Conservation (phyloP, 1,140 invertebrate species). For the Cydia splendana region DNA sequence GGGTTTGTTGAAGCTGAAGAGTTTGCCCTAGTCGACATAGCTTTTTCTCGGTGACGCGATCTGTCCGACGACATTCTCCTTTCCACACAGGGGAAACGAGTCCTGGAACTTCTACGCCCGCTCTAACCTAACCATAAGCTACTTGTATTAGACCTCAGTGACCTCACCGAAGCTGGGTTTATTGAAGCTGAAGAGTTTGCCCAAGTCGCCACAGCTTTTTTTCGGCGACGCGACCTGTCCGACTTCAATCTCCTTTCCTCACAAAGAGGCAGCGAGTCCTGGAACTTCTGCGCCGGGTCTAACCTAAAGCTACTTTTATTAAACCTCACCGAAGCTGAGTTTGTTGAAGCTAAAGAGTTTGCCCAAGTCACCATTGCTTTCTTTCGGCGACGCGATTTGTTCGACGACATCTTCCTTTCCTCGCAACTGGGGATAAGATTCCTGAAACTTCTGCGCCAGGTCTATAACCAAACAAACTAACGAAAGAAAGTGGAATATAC, state of each 20-base stretch:
- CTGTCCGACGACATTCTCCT: too few relatives aligned
- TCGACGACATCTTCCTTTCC: constrained; percentile 40
- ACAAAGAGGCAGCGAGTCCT: constrained; percentile 37
- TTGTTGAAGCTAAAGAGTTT: not conserved
- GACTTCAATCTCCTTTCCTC: constrained; percentile 38
- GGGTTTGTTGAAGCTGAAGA: constrained; percentile 52
- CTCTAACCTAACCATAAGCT: too few relatives aligned
- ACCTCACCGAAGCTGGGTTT: constrained; percentile 42
- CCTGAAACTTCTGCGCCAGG: not conserved
- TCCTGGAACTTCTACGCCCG: too few relatives aligned
- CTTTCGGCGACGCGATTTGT: constrained; percentile 45
- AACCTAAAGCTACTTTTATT: not conserved
- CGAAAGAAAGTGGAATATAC: not conserved
- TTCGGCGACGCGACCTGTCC: constrained; percentile 45
- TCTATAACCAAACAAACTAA: not conserved
- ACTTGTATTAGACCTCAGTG: constrained; percentile 40
- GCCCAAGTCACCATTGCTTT: not conserved
- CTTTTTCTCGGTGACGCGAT: constrained; percentile 28
- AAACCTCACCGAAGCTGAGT: constrained; percentile 42
- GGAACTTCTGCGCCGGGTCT: too few relatives aligned
- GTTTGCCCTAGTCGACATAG: constrained; percentile 38
- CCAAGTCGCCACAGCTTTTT: not conserved
- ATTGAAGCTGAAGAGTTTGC: not conserved
- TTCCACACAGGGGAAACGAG: too few relatives aligned
- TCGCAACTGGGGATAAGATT: constrained; percentile 41